These are phyloP conservation scores for Lordiphosa fenestrarum DNA, from an alignment of 2,888 invertebrate genomes.

Conservation along the genomic window DNA sequence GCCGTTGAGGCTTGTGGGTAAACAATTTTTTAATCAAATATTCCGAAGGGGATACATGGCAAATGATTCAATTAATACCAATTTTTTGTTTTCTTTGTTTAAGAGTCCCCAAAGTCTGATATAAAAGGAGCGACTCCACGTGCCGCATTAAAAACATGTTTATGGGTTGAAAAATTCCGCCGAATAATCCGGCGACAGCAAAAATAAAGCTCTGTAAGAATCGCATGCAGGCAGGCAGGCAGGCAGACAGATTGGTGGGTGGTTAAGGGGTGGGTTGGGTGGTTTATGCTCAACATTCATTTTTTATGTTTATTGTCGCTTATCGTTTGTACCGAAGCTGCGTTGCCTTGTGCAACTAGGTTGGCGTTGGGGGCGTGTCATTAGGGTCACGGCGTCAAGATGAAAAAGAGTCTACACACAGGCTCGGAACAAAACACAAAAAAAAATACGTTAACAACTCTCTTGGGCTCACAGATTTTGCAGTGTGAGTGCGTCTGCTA, in stretches of 20 bases:
- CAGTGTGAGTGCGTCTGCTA: conserved; percentile 34
- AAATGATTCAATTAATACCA: conserved; percentile 54
- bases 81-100: conserved; percentile 18
- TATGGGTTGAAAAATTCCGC: conserved; percentile 54
- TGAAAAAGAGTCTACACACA: conserved; percentile 72
- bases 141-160: conserved; percentile 8
- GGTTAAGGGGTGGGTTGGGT: conserved; percentile 3
- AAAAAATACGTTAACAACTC: conserved; percentile 73
- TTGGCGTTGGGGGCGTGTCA: conserved; percentile 47
- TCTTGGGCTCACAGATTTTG: conserved; percentile 59
- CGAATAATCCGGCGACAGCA: conserved; percentile 44
- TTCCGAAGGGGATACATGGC: neutral
- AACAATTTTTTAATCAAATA: neutral
- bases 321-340: conserved; percentile 40
- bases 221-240: conserved; percentile 55
- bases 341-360: conserved; percentile 13
- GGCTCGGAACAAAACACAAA: conserved; percentile 29
- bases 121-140: no score
- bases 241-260: conserved; percentile 43
- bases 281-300: conserved; percentile 42
- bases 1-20: no score
- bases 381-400: conserved; percentile 64
- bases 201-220: conserved; percentile 55
- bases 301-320: conserved; percentile 74
- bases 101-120: no score